phyloP scores from a whole-genome alignment of 1,140 invertebrate species.

The Drosophila varians region DNA sequence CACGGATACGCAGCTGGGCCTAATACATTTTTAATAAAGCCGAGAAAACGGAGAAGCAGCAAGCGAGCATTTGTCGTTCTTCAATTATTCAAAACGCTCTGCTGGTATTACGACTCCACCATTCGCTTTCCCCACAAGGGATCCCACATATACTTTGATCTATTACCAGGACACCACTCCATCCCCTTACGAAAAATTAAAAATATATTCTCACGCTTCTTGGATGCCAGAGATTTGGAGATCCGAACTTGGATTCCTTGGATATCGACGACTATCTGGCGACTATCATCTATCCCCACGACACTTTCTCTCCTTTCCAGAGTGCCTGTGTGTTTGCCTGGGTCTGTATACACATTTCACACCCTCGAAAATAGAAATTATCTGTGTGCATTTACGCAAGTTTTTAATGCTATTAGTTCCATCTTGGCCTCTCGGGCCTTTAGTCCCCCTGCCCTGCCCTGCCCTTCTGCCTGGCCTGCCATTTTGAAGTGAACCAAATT shows the following conservation, averaged over 20 bases:
- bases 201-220: slow-evolving; percentile 75
- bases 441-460: slow-evolving; percentile 23
- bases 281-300: slow-evolving; percentile 56
- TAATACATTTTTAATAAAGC: slow-evolving; percentile 64
- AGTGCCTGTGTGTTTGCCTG: slow-evolving; percentile 16
- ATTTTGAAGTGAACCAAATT: slow-evolving; percentile 72
- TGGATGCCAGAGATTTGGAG: slow-evolving; percentile 25
- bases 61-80: slow-evolving; percentile 27
- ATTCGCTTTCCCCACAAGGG: not conserved
- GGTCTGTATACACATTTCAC: slow-evolving; percentile 73
- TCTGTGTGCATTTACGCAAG: slow-evolving; percentile 80
- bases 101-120: not conserved
- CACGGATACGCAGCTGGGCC: slow-evolving; percentile 45
- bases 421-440: slow-evolving; percentile 64
- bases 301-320: slow-evolving; percentile 59
- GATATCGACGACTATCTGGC: slow-evolving; percentile 36
- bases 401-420: slow-evolving; percentile 82
- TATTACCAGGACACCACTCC: slow-evolving; percentile 16
- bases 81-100: slow-evolving; percentile 56
- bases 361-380: slow-evolving; percentile 82
- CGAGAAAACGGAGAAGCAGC: slow-evolving; percentile 10
- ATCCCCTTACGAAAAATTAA: slow-evolving; percentile 54
- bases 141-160: slow-evolving; percentile 24
- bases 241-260: slow-evolving; percentile 23
- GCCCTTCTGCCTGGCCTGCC: slow-evolving; percentile 15